Conservation (phyloP, 2,113 vertebrate species). For the Eptatretus burgeri region DNA sequence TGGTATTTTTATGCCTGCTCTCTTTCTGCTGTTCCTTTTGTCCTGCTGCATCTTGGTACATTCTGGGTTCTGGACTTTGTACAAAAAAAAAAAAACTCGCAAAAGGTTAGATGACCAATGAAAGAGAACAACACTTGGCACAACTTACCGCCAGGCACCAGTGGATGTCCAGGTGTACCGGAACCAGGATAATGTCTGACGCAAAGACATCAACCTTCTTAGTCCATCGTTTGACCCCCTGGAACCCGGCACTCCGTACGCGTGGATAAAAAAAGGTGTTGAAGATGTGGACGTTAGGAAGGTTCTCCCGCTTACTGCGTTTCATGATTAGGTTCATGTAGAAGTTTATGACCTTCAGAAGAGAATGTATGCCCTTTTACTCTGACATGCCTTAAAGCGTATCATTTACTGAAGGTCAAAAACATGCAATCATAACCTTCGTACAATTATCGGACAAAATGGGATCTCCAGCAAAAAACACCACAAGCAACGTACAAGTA, state of each 20-base stretch:
- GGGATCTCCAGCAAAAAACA: too few species aligned
- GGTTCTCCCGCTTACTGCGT: conserved; percentile 21
- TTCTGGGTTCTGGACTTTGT: too few species aligned
- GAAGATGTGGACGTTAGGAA: conserved; percentile 34
- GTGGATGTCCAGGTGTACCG: conserved; percentile 41
- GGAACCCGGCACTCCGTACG: conserved; percentile 27
- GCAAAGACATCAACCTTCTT: conserved; percentile 44
- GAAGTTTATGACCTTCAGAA: conserved; percentile 55
- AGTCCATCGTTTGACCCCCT: conserved; percentile 49
- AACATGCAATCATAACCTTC: too few species aligned
- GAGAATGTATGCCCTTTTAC: not conserved
- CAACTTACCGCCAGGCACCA: conserved; percentile 56
- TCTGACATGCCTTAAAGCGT: too few species aligned
- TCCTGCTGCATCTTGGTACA: too few species aligned
- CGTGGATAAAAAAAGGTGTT: conserved; percentile 71
- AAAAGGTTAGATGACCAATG: too few species aligned
- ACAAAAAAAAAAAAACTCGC: too few species aligned
- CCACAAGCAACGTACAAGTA: too few species aligned
- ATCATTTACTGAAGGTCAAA: too few species aligned
- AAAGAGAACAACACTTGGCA: not conserved
- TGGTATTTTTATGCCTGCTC: too few species aligned
- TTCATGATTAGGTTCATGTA: conserved; percentile 53
- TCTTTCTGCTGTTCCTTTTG: too few species aligned
- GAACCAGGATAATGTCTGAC: conserved; percentile 43
- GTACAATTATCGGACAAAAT: too few species aligned